Percentiles rank a stretch among this genome's conserved stretches.
These are phyloP conservation scores for Euzophera pinguis DNA, from an alignment of 2,888 invertebrate species.

Conservation along the genomic window DNA sequence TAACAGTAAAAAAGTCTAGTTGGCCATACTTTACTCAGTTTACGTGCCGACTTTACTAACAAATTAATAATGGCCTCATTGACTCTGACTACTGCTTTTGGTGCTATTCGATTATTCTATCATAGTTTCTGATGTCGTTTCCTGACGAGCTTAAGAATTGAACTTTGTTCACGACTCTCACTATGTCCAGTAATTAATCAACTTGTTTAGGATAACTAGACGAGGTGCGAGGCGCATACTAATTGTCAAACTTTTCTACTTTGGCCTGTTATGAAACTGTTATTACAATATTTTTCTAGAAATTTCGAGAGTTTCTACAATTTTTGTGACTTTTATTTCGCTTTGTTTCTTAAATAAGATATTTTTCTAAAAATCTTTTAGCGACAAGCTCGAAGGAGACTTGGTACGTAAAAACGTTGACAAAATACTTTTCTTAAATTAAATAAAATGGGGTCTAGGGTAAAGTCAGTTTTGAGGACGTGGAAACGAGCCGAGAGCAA, in stretches of 20 bases:
- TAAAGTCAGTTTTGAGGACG: slow-evolving; percentile 44
- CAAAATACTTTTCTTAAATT: slow-evolving; percentile 51
- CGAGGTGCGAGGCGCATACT: slow-evolving; percentile 36
- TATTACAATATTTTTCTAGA: slow-evolving; percentile 2
- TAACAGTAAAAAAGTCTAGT: too few relatives aligned
- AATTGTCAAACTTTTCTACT: slow-evolving; percentile 54
- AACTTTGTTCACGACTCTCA: slow-evolving; percentile 39
- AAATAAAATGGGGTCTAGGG: slow-evolving; percentile 48
- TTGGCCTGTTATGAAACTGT: slow-evolving; percentile 24
- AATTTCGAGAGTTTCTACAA: neutral
- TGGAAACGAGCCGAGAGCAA: slow-evolving; percentile 50
- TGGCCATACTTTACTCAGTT: too few relatives aligned
- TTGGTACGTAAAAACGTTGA: slow-evolving; percentile 2
- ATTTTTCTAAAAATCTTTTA: too few relatives aligned
- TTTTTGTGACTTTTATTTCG: too few relatives aligned
- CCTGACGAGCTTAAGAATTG: slow-evolving; percentile 33
- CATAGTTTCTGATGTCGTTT: neutral
- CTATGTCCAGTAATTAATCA: slow-evolving; percentile 54
- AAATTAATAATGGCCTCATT: too few relatives aligned
- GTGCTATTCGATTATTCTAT: neutral
- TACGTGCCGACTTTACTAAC: too few relatives aligned
- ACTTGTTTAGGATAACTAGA: slow-evolving; percentile 52
- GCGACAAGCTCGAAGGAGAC: too few relatives aligned
- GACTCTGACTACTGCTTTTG: too few relatives aligned
- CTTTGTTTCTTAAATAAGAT: too few relatives aligned